Conservation (phyloP, 2,888 invertebrate genomes). For the Dicyrtoma fusca region DNA sequence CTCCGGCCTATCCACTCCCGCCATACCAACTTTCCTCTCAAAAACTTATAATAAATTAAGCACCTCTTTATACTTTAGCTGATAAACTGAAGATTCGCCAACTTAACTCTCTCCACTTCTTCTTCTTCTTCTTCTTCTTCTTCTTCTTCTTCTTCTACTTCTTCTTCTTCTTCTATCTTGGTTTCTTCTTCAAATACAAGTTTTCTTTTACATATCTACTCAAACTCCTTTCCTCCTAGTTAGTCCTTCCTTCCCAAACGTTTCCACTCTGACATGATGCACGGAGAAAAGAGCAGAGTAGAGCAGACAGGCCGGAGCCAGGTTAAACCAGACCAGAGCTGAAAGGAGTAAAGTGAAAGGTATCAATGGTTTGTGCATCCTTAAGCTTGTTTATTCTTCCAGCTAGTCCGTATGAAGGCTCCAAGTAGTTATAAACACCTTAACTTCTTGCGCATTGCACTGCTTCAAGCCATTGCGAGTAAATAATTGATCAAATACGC, state of each 20-base stretch:
- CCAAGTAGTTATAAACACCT: too few species aligned
- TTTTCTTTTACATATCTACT: slow-evolving; percentile 8
- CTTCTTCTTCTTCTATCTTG: background rate
- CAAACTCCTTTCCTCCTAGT: background rate
- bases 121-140: background rate
- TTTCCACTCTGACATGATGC: background rate
- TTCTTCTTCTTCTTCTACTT: slow-evolving; percentile 1
- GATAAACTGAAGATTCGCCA: slow-evolving; percentile 35
- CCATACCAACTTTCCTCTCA: slow-evolving; percentile 48
- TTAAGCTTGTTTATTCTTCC: background rate
- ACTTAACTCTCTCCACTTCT: background rate
- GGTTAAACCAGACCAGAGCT: too few species aligned
- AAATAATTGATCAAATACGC: too few species aligned
- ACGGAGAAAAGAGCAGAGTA: too few species aligned
- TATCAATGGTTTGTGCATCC: background rate
- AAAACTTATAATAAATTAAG: slow-evolving; percentile 49
- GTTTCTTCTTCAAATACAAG: slow-evolving; percentile 13
- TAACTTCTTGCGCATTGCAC: too few species aligned
- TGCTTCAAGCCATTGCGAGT: too few species aligned
- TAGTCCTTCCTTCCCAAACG: background rate
- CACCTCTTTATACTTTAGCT: slow-evolving; percentile 45
- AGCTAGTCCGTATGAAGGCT: too few species aligned
- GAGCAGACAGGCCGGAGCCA: too few species aligned
- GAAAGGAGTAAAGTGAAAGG: background rate
- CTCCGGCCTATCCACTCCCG: slow-evolving; percentile 42